Percentiles rank a stretch among this genome's conserved stretches.
Conservation (phyloP, 2,797 vertebrate species). For the Oceanodroma leucorhoa region DNA sequence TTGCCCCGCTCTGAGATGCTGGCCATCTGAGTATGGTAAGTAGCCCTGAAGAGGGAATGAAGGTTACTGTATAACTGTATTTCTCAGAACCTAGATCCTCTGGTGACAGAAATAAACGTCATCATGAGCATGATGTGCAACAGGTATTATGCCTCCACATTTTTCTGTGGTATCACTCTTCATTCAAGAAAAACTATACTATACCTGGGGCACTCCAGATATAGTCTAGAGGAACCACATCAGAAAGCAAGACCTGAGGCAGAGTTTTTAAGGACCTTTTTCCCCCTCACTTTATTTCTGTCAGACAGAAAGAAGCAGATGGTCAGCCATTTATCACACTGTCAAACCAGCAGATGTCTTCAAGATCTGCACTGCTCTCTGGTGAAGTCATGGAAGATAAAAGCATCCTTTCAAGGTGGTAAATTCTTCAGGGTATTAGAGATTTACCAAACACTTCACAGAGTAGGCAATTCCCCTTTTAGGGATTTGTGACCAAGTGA, state of each 20-base stretch:
- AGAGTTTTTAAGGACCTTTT: neutral
- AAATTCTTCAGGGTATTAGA: neutral
- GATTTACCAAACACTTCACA: neutral
- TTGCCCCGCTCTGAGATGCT: neutral
- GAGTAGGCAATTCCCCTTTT: neutral
- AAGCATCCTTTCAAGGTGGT: neutral
- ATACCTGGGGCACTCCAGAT: neutral
- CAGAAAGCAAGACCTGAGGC: neutral
- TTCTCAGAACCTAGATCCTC: neutral
- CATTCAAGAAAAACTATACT: neutral
- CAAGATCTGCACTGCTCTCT: neutral
- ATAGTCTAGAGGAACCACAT: neutral
- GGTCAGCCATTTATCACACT: neutral
- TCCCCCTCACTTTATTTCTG: neutral
- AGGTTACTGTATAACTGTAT: neutral
- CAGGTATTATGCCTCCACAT: neutral
- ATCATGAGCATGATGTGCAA: neutral
- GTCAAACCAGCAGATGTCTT: neutral
- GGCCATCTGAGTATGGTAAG: neutral
- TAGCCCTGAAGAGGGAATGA: neutral
- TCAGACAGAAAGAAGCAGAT: neutral
- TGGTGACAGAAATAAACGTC: neutral
- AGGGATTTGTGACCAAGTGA: neutral
- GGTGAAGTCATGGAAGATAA: neutral
- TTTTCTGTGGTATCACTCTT: neutral